Conservation (phyloP, 2,888 invertebrate genomes). For the Leucozona laternaria region DNA sequence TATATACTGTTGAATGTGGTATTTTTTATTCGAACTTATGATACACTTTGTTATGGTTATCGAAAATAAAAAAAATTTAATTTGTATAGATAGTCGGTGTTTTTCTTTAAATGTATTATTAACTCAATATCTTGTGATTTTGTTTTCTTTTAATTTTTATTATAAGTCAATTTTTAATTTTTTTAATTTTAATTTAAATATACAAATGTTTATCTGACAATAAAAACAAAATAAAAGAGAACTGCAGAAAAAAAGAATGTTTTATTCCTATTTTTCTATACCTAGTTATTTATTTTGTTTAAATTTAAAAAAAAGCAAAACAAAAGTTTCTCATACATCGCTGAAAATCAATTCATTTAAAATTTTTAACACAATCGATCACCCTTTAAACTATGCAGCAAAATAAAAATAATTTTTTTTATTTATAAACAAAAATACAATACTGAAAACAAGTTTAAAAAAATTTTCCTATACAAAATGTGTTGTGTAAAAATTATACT, state of each 20-base stretch:
- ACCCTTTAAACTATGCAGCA: background rate
- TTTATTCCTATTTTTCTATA: constrained; percentile 20
- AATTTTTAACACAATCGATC: background rate
- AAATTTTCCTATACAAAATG: constrained; percentile 1
- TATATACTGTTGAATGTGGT: constrained; percentile 40
- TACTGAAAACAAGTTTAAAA: background rate
- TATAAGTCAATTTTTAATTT: background rate
- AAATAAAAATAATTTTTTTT: background rate
- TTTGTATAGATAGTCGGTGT: constrained; percentile 67
- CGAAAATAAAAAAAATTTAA: constrained; percentile 1
- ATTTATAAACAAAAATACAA: background rate
- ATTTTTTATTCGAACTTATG: constrained; percentile 42
- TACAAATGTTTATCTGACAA: constrained; percentile 66
- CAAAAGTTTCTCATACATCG: constrained; percentile 8
- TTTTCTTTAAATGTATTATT: constrained; percentile 23
- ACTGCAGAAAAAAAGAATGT: constrained; percentile 32
- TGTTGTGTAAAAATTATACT: constrained; percentile 11
- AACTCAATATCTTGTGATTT: background rate
- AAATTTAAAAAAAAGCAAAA: background rate
- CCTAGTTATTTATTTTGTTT: background rate
- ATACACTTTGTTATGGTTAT: constrained; percentile 18
- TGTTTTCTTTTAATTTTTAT: background rate
- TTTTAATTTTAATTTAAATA: constrained; percentile 20
- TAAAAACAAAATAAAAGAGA: constrained; percentile 51
- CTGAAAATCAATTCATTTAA: background rate